Base-by-base conservation (phyloP, 1,140 invertebrate genomes). In the Rhyacophila brunnea region DNA sequence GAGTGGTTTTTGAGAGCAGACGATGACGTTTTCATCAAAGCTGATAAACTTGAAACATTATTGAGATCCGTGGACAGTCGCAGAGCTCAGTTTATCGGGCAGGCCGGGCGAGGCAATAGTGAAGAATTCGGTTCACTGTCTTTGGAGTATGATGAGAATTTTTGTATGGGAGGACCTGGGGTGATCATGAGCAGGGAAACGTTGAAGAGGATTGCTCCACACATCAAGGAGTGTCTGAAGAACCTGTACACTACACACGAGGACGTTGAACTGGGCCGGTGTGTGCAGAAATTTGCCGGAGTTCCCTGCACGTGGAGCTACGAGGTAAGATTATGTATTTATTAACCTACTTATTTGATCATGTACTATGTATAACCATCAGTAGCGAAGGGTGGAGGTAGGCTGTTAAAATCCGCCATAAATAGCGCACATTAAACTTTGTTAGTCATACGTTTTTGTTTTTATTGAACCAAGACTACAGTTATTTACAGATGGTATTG, bases 101-200 rank as follows among this genome's bases (percentile, higher is more conserved):
- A 92, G 69, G 90, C 89, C 0, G 90, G 88, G 0, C 78, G 89
- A 20, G 89, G 89, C 0, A 92, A 92, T 58, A 89, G 83, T 60
- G 91, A 93, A 60, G 97, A 99, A 72, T 89, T 95, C 68, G 96
- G 96, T n/a, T 82, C 90, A 43, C 75, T 99, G 1, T 90, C 89
- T 18, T 79, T 99, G 44, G 91, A 93, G 60, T 89, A 89, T 61
- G 90, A 96, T 73, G 96, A 99, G 75, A 99, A 99, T 72, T 99
- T 98, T 72, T 99, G 96, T 74, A 99, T 99, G 97, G 97, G 97
- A 35, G 97, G 97, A 0, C 95, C 97, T 0, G 96, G 96, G 0
- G 92, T 99, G 34, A 87, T 99, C n/a, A 75, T 89, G 64, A 97
- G 90, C 55, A 81, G 88, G 38, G 89, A 89, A 68, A 93, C 92